Evolutionary conservation across 2,888 invertebrate genomes (phyloP).

Genomic region (Drosophila engyochracea): DNA sequence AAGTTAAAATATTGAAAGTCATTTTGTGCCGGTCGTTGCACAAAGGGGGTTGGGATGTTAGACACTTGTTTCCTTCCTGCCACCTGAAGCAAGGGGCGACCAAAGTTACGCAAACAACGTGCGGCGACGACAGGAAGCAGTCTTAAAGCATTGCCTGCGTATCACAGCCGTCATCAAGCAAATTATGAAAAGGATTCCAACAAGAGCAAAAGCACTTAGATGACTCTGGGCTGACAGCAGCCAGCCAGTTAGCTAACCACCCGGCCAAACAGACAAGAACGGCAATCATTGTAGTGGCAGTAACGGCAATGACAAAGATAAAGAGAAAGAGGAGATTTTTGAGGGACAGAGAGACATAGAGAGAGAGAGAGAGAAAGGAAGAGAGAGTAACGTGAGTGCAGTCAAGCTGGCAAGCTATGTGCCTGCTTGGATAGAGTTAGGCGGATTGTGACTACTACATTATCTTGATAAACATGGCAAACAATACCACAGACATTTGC

Average conservation of each 20-base stretch:
- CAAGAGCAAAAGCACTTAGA: constrained; percentile 28
- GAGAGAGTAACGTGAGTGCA: constrained; percentile 69
- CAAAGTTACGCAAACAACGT: constrained; percentile 51
- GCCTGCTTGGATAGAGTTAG: constrained; percentile 38
- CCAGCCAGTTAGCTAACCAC: constrained; percentile 11
- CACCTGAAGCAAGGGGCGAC: constrained; percentile 32
- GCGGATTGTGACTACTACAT: constrained; percentile 74
- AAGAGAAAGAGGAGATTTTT: constrained; percentile 1
- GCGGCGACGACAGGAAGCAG: constrained; percentile 21
- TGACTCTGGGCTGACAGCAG: constrained; percentile 42
- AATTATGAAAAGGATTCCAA: constrained; percentile 71
- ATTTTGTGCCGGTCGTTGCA: constrained; percentile 58
- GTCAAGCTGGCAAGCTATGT: constrained; percentile 46
- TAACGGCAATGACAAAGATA: constrained; percentile 55
- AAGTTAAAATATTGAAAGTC: constrained; percentile 78
- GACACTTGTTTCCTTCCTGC: constrained; percentile 79
- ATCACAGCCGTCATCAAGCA: constrained; percentile 71
- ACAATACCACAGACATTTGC: constrained; percentile 58
- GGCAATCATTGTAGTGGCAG: constrained; percentile 61
- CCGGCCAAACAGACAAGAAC: constrained; percentile 18
- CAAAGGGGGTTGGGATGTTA: constrained; percentile 51
- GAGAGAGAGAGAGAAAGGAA: constrained; percentile 22
- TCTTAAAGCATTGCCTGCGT: constrained; percentile 57
- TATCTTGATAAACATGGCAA: constrained; percentile 72
- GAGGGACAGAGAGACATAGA: constrained; percentile 13